These are phyloP conservation scores for Boloria euphrosyne DNA, from an alignment of 2,888 invertebrate genomes.

Conservation along the genomic window DNA sequence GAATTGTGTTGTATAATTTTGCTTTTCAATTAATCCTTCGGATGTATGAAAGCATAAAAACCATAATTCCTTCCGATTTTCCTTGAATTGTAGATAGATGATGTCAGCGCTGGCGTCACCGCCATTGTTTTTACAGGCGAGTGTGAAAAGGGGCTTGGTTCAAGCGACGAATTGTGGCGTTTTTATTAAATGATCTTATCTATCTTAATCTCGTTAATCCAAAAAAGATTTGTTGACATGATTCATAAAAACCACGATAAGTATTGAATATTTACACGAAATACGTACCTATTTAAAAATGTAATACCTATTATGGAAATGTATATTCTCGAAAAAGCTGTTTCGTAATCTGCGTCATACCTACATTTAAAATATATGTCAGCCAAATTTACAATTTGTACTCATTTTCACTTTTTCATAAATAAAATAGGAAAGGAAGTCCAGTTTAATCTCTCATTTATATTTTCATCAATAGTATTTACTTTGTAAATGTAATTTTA, in stretches of 20 bases:
- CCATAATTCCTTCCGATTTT: conserved; percentile 34
- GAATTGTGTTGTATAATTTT: background rate
- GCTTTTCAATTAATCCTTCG: background rate
- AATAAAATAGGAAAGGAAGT: too few relatives aligned
- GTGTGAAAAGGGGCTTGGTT: conserved; percentile 1
- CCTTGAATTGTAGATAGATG: conserved; percentile 43
- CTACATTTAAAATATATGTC: too few relatives aligned
- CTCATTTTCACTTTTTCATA: too few relatives aligned
- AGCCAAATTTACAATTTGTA: too few relatives aligned
- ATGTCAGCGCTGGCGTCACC: conserved; percentile 42
- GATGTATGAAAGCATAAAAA: conserved; percentile 10
- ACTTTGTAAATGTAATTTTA: too few relatives aligned
- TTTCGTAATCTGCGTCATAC: too few relatives aligned
- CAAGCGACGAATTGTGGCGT: conserved; percentile 16
- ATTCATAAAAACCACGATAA: background rate
- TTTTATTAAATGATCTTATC: background rate
- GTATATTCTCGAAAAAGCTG: too few relatives aligned
- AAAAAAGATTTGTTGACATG: background rate
- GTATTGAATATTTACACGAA: too few relatives aligned
- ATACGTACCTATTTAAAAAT: too few relatives aligned
- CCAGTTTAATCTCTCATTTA: too few relatives aligned
- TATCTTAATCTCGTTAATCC: background rate
- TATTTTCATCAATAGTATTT: too few relatives aligned
- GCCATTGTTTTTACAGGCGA: conserved; percentile 32
- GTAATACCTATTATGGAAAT: too few relatives aligned